Conservation (phyloP, 92 coral and sea anemone species). For the Nematostella vectensis region DNA sequence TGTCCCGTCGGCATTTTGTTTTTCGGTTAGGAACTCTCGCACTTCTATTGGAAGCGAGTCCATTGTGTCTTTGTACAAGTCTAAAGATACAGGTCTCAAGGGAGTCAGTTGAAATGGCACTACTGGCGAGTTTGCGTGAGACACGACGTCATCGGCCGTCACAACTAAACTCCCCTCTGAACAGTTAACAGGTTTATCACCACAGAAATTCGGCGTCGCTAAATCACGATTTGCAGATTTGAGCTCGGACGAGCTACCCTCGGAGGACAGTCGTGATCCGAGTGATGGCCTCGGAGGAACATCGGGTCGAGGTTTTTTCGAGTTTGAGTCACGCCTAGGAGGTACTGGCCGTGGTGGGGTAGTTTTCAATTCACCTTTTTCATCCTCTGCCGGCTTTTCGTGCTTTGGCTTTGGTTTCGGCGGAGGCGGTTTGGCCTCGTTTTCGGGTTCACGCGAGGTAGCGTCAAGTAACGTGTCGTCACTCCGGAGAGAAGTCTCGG, state of each 20-base stretch:
- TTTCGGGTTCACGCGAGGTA: too few relatives aligned
- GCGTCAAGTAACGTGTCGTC: too few relatives aligned
- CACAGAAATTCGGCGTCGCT: too few relatives aligned
- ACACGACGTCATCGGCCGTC: slow-evolving; percentile 8
- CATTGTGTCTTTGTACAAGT: slow-evolving; percentile 36
- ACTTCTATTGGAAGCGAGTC: slow-evolving; percentile 43
- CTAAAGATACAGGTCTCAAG: slow-evolving; percentile 41
- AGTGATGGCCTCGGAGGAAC: slow-evolving; percentile 35
- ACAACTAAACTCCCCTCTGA: slow-evolving; percentile 14
- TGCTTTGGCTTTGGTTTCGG: neutral
- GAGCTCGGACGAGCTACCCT: too few relatives aligned
- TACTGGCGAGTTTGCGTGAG: slow-evolving; percentile 8
- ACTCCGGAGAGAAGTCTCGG: too few relatives aligned
- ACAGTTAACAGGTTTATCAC: too few relatives aligned
- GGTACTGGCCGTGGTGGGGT: slow-evolving; percentile 8
- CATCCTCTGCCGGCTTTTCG: neutral
- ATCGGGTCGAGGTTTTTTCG: slow-evolving; percentile 31
- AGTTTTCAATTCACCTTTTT: neutral
- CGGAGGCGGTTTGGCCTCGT: neutral
- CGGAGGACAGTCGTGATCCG: too few relatives aligned
- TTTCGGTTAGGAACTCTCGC: slow-evolving; percentile 27
- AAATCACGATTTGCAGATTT: too few relatives aligned
- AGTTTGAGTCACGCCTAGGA: slow-evolving; percentile 17
- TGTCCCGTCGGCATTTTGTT: slow-evolving; percentile 7
- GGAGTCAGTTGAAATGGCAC: slow-evolving; percentile 29